A percentile compares a stretch with the other conserved stretches of the same genome.
Evolutionary conservation across 2,113 vertebrate species (phyloP).

Genomic region (Vulpes ferrilata): DNA sequence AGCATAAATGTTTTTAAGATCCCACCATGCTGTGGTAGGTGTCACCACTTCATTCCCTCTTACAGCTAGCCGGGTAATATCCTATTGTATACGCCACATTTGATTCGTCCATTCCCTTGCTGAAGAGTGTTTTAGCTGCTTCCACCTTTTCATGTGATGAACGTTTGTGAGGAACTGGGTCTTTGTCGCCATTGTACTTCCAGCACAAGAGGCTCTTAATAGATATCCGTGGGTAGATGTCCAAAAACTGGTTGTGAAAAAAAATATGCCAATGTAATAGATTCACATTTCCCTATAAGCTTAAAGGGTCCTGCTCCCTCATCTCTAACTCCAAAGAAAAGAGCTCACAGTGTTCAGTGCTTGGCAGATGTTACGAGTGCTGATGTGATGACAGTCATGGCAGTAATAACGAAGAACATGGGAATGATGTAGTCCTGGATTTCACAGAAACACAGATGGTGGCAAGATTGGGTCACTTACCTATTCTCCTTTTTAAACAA

Average conservation of each 20-base stretch:
- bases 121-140: background rate
- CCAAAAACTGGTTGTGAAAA: background rate
- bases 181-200: background rate
- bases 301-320: background rate
- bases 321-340: background rate
- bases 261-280: background rate
- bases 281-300: background rate
- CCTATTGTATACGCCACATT: background rate
- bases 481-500: background rate
- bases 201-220: background rate
- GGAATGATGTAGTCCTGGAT: rapidly evolving
- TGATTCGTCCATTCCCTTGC: background rate
- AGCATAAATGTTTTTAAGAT: background rate
- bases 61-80: background rate
- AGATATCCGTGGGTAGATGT: background rate
- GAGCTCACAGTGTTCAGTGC: background rate
- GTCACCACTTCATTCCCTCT: background rate
- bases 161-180: background rate
- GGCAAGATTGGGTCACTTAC: background rate
- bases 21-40: background rate
- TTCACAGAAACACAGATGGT: background rate
- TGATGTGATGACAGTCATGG: rapidly evolving
- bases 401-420: background rate
- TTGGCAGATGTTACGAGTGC: background rate
- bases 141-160: background rate